A percentile compares a stretch with the other conserved stretches of the same genome.
Conservation (phyloP, 2,113 vertebrate species). For the Cynopterus brachyotis region DNA sequence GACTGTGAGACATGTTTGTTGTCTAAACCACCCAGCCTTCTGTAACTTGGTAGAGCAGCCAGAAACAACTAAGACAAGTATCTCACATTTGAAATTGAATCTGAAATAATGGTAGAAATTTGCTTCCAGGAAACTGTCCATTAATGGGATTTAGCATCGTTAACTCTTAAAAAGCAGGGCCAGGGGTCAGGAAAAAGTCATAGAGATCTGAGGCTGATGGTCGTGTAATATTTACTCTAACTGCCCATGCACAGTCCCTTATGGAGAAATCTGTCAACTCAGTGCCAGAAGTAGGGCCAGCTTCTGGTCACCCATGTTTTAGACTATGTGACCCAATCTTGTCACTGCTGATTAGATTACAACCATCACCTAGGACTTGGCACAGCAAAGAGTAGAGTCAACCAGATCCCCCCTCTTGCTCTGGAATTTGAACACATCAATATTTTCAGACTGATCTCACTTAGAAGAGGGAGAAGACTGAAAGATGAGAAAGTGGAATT, state of each 20-base stretch:
- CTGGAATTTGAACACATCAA: neutral
- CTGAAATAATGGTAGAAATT: conserved; percentile 18
- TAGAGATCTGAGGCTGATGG: neutral
- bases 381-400: neutral
- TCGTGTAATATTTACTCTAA: neutral
- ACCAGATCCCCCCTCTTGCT: neutral
- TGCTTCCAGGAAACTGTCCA: neutral
- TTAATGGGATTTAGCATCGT: neutral
- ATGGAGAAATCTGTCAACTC: neutral
- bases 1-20: neutral
- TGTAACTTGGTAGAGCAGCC: neutral
- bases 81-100: neutral
- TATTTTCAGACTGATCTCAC: neutral
- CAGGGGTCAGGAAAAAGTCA: neutral
- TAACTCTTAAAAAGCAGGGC: neutral
- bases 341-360: neutral
- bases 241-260: neutral
- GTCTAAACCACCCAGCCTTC: neutral
- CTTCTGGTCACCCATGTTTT: neutral
- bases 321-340: neutral
- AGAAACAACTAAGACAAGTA: neutral
- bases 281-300: neutral
- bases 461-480: neutral
- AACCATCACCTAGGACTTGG: neutral
- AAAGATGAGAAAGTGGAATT: neutral